Evolutionary conservation across 2,113 vertebrate genomes (phyloP), one percentile per base, ranked within the genome.

Genomic region (Corydoras sp.): DNA sequence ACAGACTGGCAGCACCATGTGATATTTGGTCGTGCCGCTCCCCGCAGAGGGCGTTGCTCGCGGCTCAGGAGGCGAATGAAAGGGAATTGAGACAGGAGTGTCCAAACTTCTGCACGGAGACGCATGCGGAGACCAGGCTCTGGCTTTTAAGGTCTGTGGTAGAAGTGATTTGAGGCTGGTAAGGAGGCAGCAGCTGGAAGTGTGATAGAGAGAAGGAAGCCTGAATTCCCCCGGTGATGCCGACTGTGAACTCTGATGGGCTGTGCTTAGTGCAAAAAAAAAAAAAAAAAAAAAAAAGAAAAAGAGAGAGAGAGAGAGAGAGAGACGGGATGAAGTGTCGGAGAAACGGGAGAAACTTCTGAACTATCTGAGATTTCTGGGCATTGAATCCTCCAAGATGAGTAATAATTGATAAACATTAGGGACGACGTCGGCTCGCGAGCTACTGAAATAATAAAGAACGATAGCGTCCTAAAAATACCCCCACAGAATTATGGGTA

Each of bases 381-480:
- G 73, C 59, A 58, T 74, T 65, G 51, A 76, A 73, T 70, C 30
- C 77, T 78, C 76, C 29, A 66, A 73, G 82, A 84, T 83, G 48
- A 78, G 77, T 75, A 82, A 76, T 81, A 76, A 81, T 74, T 76
- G 71, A 81, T 82, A 61, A 77, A 75, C 70, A 69, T 76, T 67
- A 70, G 71, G 75, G 76, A 80, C 76, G 50, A 59, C 62, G 51
- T 48, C 72, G 72, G 18, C 18, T 24, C 18, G 64, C 73, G 71
- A 74, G 49, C 67, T 77, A 62, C 70, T 10, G 65, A 24, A 58
- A 68, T 58, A 65, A 12, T 60, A 68, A 4, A 62, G 69, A 65
- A 63, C 62, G 61, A 58, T 75, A 64, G 75, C 49, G 56, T 66
- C 76, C 65, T 73, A 74, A 81, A 80, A 77, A 78, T 66, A 65